phyloP scores from a whole-genome alignment of 2,113 vertebrate species.

The Chunga burmeisteri region DNA sequence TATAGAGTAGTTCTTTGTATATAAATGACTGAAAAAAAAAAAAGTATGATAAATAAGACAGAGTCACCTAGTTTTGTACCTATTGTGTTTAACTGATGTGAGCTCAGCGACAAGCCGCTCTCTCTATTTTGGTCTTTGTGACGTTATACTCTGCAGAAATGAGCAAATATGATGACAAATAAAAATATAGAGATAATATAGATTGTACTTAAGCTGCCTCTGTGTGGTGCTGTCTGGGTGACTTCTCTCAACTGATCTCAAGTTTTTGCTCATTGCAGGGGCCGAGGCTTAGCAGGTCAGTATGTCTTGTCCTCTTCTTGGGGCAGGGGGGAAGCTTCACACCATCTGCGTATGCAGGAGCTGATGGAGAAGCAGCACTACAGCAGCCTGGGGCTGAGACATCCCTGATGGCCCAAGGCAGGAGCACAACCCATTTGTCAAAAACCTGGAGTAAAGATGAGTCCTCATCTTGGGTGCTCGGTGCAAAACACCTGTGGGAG shows the following conservation, averaged over 20 bases:
- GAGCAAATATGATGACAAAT: conserved; percentile 75
- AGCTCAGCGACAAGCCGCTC: conserved; percentile 71
- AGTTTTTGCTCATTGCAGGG: not conserved
- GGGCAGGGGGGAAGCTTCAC: not conserved
- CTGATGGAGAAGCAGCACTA: not conserved
- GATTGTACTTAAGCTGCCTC: conserved; percentile 70
- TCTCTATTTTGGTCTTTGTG: conserved; percentile 81
- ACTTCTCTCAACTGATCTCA: not conserved
- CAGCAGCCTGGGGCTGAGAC: not conserved
- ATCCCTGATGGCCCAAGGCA: not conserved
- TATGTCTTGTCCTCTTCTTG: not conserved
- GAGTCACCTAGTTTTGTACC: conserved; percentile 83
- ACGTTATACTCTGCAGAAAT: conserved; percentile 74
- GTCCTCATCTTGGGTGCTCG: not conserved
- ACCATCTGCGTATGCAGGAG: rapidly evolving
- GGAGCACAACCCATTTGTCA: not conserved
- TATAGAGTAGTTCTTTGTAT: conserved; percentile 80
- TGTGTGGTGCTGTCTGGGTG: conserved; percentile 36
- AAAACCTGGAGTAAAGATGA: not conserved
- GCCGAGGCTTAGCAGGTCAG: not conserved
- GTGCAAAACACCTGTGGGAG: not conserved
- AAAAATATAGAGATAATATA: conserved; percentile 78
- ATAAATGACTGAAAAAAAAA: conserved; percentile 73
- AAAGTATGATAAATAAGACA: conserved; percentile 76
- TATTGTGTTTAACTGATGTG: conserved; percentile 72